Evolutionary conservation across 2,113 vertebrate genomes (phyloP), one percentile per base, ranked within the genome.

Genomic region (Columba janthina): DNA sequence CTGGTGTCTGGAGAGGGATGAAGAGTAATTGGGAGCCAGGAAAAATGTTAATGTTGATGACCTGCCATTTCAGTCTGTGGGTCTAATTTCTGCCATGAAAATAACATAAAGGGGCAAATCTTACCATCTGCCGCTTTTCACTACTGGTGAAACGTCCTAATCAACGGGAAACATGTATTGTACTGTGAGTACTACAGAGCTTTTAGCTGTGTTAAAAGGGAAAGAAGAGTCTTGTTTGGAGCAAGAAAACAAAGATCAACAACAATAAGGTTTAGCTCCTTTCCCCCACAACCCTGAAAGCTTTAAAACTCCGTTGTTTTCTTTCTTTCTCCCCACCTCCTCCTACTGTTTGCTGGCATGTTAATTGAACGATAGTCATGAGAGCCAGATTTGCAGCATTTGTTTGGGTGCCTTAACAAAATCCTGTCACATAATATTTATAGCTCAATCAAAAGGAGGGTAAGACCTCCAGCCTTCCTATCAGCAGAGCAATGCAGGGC

Each of bases 1-100:
- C 94, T 96, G 74, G 65, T 95, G 84, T 96, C 88, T 97, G 91
- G 61, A 81, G 54, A 85, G 74, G 93, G 91, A 81, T 94, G 81
- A 94, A 77, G 77, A 84, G 46, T 91, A 91, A 89, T 84, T 90
- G 76, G 75, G 64, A 96, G 85, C 64, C 80, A 95, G 88, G 74
- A 96, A 96, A 94, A 72, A 80, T 10, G 44, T 62, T 93, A 22
- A 72, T 66, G 64, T 57, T 89, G 79, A 69, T 83, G 67, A 57
- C 53, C 57, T 97, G 94, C 94, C 89, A 95, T 93, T 93, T 91
- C 76, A 69, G 77, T 80, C 77, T 89, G n/a, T 89, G 89, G 44
- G 76, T 71, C 84, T 85, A 61, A 82, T 72, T 38, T 75, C 69
- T 64, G 57, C 46, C 54, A 29, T 88, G 81, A 85, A 95, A 93